Conservation (phyloP, 1,140 invertebrate species). For the Ostrea denselamellosa region DNA sequence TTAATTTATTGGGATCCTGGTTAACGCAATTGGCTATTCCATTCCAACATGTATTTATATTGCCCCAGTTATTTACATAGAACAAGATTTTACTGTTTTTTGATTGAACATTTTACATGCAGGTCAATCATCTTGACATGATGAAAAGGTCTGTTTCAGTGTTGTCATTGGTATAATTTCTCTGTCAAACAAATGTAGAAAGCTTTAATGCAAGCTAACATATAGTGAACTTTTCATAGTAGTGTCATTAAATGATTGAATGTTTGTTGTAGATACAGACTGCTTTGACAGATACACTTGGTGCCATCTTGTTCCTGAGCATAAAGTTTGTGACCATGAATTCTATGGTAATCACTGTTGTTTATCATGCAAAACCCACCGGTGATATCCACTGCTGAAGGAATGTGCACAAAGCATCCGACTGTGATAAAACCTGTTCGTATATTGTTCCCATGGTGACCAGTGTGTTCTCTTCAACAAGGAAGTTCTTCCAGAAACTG, state of each 20-base stretch:
- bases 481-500: background rate
- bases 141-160: too few relatives aligned
- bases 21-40: too few relatives aligned
- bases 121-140: too few relatives aligned
- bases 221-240: too few relatives aligned
- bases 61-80: too few relatives aligned
- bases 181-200: too few relatives aligned
- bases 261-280: constrained; percentile 46
- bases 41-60: too few relatives aligned
- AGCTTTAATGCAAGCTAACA: too few relatives aligned
- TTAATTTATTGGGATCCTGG: too few relatives aligned
- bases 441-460: background rate
- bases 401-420: background rate
- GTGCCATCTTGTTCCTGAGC: constrained; percentile 68
- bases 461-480: background rate
- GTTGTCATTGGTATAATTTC: too few relatives aligned
- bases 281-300: constrained; percentile 68
- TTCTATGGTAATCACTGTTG: constrained; percentile 69
- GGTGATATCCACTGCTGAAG: background rate
- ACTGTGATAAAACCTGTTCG: constrained; percentile 7
- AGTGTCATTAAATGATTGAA: background rate
- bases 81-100: too few relatives aligned
- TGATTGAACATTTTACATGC: too few relatives aligned
- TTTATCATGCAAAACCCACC: constrained; percentile 58
- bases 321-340: constrained; percentile 65